Percentiles rank a stretch among this genome's conserved stretches.
Conservation (phyloP, 2,888 invertebrate species). For the Drosophila greeni region DNA sequence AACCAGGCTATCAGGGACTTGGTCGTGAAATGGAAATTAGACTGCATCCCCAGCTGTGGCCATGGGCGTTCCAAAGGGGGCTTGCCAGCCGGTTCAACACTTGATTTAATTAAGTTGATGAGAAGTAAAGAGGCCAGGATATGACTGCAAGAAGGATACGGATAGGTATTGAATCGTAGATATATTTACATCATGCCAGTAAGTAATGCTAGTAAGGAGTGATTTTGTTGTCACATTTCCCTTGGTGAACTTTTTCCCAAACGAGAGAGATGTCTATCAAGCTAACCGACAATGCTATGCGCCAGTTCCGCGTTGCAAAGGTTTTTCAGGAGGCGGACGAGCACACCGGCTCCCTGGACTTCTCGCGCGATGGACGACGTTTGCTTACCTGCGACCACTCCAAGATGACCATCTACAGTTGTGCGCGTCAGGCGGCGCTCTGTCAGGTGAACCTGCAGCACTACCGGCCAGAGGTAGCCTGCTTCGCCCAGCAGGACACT, state of each 20-base stretch:
- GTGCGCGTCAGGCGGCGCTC: slow-evolving; percentile 12
- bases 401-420: slow-evolving; percentile 37
- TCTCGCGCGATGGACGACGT: slow-evolving; percentile 38
- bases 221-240: slow-evolving; percentile 17
- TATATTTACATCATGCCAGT: not conserved
- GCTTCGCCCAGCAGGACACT: slow-evolving; percentile 37
- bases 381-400: slow-evolving; percentile 44
- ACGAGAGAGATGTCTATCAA: slow-evolving; percentile 17
- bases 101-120: slow-evolving; percentile 63
- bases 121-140: not conserved
- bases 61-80: slow-evolving; percentile 35
- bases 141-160: not conserved
- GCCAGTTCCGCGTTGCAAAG: slow-evolving; percentile 41
- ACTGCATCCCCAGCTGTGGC: slow-evolving; percentile 52
- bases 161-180: not conserved
- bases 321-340: slow-evolving; percentile 23
- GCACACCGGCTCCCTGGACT: slow-evolving; percentile 38
- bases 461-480: slow-evolving; percentile 45
- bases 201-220: too few species aligned
- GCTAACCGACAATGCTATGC: slow-evolving; percentile 35
- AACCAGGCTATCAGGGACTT: slow-evolving; percentile 27
- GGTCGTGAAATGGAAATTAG: slow-evolving; percentile 62
- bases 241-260: not conserved
- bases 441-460: slow-evolving; percentile 33
- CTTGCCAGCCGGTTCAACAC: slow-evolving; percentile 39